Percentiles rank a stretch among this genome's conserved stretches.
These are phyloP conservation scores for Sinocyclocheilus maitianheensis DNA, from an alignment of 2,113 vertebrate genomes.

Conservation along the genomic window DNA sequence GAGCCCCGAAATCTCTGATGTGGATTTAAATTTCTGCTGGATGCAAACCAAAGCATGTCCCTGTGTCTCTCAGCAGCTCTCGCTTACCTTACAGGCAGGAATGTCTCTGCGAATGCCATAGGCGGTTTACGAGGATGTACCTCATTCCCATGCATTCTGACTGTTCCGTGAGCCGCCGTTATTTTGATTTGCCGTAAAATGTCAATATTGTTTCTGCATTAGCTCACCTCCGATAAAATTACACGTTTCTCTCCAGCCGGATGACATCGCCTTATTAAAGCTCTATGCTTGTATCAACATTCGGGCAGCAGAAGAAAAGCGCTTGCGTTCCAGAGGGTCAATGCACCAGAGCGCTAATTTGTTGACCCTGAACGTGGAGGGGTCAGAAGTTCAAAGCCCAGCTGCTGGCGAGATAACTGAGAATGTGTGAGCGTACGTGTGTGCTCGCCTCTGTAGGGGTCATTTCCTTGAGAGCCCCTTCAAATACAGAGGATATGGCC, in stretches of 20 bases:
- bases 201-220: slow-evolving; percentile 65
- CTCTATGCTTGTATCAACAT: slow-evolving; percentile 59
- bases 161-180: slow-evolving; percentile 32
- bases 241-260: slow-evolving; percentile 47
- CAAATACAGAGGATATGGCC: slow-evolving; percentile 52
- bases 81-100: slow-evolving; percentile 1
- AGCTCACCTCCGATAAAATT: slow-evolving; percentile 61
- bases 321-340: slow-evolving; percentile 60
- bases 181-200: slow-evolving; percentile 54
- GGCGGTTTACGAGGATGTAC: background rate
- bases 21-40: slow-evolving; percentile 30
- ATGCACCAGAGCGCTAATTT: slow-evolving; percentile 61
- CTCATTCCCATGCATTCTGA: slow-evolving; percentile 27
- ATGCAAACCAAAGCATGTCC: slow-evolving; percentile 13
- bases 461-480: slow-evolving; percentile 55
- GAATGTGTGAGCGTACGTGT: background rate
- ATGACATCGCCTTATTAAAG: slow-evolving; percentile 63
- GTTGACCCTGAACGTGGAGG: slow-evolving; percentile 63
- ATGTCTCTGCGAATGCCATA: background rate
- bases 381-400: slow-evolving; percentile 67
- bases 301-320: slow-evolving; percentile 48
- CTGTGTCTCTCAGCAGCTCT: background rate
- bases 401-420: slow-evolving; percentile 58
- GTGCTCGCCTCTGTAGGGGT: slow-evolving; percentile 49
- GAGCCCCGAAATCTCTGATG: slow-evolving; percentile 35